Percentiles rank a stretch among this genome's conserved stretches.
phyloP scores from a whole-genome alignment of 2,888 invertebrate species.

The Disparrhopalites patrizii region DNA sequence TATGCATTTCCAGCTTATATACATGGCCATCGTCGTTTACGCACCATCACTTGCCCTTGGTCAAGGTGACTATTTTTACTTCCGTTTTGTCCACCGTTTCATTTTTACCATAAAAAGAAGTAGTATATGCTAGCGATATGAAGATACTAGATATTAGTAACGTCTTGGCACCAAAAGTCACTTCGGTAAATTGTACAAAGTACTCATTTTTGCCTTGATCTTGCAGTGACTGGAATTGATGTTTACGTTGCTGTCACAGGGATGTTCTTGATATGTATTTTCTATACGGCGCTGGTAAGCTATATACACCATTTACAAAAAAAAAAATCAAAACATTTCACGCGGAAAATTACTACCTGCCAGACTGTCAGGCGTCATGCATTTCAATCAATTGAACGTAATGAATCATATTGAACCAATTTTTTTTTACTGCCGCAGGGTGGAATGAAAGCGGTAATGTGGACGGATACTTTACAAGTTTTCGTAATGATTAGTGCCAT shows the following conservation, averaged over 20 bases:
- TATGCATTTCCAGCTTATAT: conserved; percentile 44
- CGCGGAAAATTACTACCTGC: not conserved
- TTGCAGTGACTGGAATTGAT: conserved; percentile 82
- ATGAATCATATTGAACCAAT: conserved; percentile 34
- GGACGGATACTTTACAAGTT: conserved; percentile 45
- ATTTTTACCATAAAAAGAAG: no score
- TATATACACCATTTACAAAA: no score
- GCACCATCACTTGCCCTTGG: conserved; percentile 54
- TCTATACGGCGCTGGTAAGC: conserved; percentile 83
- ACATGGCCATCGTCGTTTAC: conserved; percentile 58
- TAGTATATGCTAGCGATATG: no score
- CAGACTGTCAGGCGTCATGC: no score
- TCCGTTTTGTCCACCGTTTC: not conserved
- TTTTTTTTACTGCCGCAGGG: no score
- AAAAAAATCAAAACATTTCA: not conserved
- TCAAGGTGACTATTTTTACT: conserved; percentile 10
- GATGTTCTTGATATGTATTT: conserved; percentile 87
- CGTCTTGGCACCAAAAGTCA: no score
- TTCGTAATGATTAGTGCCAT: conserved; percentile 49
- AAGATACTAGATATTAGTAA: no score
- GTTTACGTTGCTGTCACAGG: conserved; percentile 81
- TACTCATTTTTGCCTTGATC: conserved; percentile 35
- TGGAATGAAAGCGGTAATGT: conserved; percentile 87
- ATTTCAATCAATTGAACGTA: not conserved
- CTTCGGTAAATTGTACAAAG: no score